Evolutionary conservation across 2,113 vertebrate species (phyloP).

Genomic region (Anguilla japonica): DNA sequence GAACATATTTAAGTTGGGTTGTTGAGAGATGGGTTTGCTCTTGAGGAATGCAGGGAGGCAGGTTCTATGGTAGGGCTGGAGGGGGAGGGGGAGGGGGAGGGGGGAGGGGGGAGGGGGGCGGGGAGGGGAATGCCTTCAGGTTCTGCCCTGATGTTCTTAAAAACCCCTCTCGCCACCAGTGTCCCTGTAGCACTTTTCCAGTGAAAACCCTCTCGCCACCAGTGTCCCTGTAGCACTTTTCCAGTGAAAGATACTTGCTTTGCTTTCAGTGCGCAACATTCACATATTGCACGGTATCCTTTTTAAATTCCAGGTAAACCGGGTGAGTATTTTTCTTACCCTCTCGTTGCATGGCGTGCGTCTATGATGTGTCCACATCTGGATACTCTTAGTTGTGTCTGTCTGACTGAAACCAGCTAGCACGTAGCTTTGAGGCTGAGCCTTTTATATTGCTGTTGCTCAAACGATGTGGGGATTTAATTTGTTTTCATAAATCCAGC

Average conservation of each 20-base stretch:
- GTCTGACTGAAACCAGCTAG: background rate
- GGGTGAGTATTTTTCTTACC: background rate
- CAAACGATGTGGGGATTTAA: background rate
- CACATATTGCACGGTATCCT: background rate
- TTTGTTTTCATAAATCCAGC: background rate
- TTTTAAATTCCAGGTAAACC: background rate
- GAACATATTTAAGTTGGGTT: conserved; percentile 75
- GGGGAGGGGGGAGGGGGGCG: conserved; percentile 62
- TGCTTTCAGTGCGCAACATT: background rate
- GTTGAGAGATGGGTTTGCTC: conserved; percentile 64
- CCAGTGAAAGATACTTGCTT: background rate
- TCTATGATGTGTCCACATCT: conserved; percentile 2
- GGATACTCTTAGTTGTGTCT: conserved; percentile 5
- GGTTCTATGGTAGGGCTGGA: conserved; percentile 58
- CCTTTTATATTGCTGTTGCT: background rate
- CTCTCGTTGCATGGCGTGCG: background rate
- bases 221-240: conserved; percentile 15
- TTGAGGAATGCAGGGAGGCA: conserved; percentile 83
- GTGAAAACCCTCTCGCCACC: conserved; percentile 38
- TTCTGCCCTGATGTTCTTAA: conserved; percentile 50
- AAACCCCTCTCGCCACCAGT: conserved; percentile 44
- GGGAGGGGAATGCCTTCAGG: conserved; percentile 51
- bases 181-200: background rate
- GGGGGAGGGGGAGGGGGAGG: conserved; percentile 59
- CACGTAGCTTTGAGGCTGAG: background rate